Conservation (phyloP, 2,797 vertebrate genomes). For the Allobates femoralis region DNA sequence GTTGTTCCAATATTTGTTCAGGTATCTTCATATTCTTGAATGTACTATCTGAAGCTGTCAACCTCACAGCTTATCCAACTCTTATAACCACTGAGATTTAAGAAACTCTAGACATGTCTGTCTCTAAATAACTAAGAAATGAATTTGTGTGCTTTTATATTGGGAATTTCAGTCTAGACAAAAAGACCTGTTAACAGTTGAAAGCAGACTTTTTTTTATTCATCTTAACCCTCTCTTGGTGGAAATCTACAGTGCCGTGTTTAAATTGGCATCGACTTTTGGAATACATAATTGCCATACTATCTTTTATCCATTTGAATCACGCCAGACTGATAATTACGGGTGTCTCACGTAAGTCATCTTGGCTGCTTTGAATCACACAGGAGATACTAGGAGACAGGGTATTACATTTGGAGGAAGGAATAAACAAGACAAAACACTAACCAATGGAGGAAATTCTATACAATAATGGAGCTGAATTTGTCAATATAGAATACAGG, state of each 20-base stretch:
- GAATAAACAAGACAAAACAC: slow-evolving; percentile 26
- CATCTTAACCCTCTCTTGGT: slow-evolving; percentile 36
- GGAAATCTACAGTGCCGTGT: slow-evolving; percentile 15
- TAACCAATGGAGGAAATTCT: background rate
- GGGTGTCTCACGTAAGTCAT: slow-evolving; percentile 37
- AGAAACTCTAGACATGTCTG: slow-evolving; percentile 46
- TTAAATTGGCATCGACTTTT: slow-evolving; percentile 34
- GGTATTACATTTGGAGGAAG: background rate
- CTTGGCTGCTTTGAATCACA: slow-evolving; percentile 40
- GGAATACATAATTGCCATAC: slow-evolving; percentile 48
- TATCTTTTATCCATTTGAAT: slow-evolving; percentile 51
- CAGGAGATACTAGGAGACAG: slow-evolving; percentile 12
- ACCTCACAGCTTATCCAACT: slow-evolving; percentile 1
- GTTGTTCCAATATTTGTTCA: slow-evolving; percentile 40
- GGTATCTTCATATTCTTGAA: slow-evolving; percentile 8
- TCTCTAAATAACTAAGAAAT: slow-evolving; percentile 47
- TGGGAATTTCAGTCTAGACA: slow-evolving; percentile 62
- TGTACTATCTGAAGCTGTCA: slow-evolving; percentile 13
- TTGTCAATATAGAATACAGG: background rate
- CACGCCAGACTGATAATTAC: slow-evolving; percentile 55
- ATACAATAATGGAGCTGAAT: background rate
- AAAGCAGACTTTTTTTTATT: slow-evolving; percentile 51
- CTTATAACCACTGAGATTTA: slow-evolving; percentile 44
- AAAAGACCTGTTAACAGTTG: slow-evolving; percentile 30
- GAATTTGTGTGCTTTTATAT: slow-evolving; percentile 54